These are phyloP conservation scores for Crotalus viridis DNA, from an alignment of 2,113 vertebrate genomes.

Conservation along the genomic window DNA sequence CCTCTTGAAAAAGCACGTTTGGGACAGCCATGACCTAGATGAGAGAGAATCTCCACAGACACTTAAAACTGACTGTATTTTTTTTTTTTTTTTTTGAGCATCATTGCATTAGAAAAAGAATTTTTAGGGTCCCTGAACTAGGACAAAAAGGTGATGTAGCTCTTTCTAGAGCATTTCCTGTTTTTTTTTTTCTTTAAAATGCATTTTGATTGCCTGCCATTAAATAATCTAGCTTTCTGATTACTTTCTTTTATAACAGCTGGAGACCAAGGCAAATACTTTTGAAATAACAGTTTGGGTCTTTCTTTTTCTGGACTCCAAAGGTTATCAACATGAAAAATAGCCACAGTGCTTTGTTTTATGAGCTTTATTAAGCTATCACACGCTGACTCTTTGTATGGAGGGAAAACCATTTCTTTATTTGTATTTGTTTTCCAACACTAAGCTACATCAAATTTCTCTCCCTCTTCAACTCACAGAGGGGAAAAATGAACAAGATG, in stretches of 20 bases:
- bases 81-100: slow-evolving; percentile 23
- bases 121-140: not conserved
- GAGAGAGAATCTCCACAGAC: no score
- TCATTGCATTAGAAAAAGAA: slow-evolving; percentile 4
- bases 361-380: slow-evolving; percentile 36
- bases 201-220: slow-evolving; percentile 55
- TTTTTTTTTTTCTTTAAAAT: slow-evolving; percentile 51
- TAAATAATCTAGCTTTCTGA: slow-evolving; percentile 50
- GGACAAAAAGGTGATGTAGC: slow-evolving; percentile 41
- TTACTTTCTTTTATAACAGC: slow-evolving; percentile 46
- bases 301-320: slow-evolving; percentile 36
- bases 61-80: not conserved
- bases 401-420: not conserved
- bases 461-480: slow-evolving; percentile 1
- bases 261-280: slow-evolving; percentile 22
- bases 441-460: not conserved
- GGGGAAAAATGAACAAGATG: not conserved
- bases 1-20: no score
- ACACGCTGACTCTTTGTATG: not conserved
- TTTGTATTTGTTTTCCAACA: slow-evolving; percentile 5
- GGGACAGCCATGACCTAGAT: no score
- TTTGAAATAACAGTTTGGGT: slow-evolving; percentile 24
- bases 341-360: slow-evolving; percentile 20
- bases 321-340: slow-evolving; percentile 17
- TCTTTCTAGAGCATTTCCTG: slow-evolving; percentile 46